A percentile compares a stretch with the other conserved stretches of the same genome.
Evolutionary conservation across 2,888 invertebrate genomes (phyloP).

Genomic region (Drosophila yooni): DNA sequence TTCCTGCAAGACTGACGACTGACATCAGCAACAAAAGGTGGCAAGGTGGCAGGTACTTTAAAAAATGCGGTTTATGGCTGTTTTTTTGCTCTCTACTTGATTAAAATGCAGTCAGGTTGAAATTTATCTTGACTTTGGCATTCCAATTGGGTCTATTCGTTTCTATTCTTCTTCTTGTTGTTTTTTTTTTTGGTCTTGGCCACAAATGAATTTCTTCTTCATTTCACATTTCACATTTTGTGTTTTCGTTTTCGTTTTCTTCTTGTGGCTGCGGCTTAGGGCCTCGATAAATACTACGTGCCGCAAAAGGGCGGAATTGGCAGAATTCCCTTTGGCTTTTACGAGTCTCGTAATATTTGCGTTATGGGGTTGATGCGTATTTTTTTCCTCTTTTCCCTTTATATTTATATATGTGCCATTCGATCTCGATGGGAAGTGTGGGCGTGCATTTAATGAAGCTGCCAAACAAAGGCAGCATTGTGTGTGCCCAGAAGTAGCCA

Average conservation of each 20-base stretch:
- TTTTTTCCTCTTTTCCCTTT: constrained; percentile 2
- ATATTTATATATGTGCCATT: not conserved
- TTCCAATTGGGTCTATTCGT: constrained; percentile 30
- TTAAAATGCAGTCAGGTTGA: constrained; percentile 81
- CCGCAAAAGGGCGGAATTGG: constrained; percentile 44
- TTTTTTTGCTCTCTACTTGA: constrained; percentile 62
- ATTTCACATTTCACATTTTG: constrained; percentile 10
- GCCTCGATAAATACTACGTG: constrained; percentile 67
- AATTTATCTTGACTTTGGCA: constrained; percentile 60
- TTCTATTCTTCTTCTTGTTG: not conserved
- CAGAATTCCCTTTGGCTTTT: constrained; percentile 49
- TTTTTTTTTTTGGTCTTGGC: constrained; percentile 19
- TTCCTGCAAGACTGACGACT: not conserved
- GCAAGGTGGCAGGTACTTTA: constrained; percentile 33
- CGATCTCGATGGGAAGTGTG: constrained; percentile 36
- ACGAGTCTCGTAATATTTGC: constrained; percentile 68
- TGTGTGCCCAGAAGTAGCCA: constrained; percentile 46
- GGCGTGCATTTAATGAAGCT: constrained; percentile 72
- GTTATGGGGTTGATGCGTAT: constrained; percentile 43
- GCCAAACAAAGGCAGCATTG: constrained; percentile 52
- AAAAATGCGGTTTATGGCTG: constrained; percentile 32
- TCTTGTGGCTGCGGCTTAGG: constrained; percentile 32
- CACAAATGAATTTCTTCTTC: constrained; percentile 61
- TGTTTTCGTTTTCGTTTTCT: constrained; percentile 1
- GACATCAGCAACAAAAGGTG: constrained; percentile 20